These are phyloP conservation scores for Thermophis baileyi DNA, from an alignment of 2,113 vertebrate genomes.

Conservation along the genomic window DNA sequence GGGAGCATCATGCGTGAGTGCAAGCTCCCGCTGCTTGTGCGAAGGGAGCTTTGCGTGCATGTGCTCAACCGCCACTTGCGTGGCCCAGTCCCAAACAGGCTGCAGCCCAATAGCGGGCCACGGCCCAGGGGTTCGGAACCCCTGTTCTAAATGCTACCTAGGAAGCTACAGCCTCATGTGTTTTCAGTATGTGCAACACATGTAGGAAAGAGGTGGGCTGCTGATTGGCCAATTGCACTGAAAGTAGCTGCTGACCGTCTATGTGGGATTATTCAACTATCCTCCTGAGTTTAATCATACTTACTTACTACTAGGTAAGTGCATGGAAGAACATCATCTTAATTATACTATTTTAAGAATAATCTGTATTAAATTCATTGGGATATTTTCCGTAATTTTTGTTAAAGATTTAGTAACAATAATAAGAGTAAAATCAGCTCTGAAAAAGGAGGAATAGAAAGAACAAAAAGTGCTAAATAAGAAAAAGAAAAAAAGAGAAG, in stretches of 20 bases:
- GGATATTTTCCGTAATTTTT: background rate
- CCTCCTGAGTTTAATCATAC: background rate
- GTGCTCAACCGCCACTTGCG: no score
- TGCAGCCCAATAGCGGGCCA: no score
- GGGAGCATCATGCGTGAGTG: no score
- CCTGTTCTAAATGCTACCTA: background rate
- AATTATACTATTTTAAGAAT: background rate
- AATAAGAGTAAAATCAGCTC: background rate
- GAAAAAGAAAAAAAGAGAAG: background rate
- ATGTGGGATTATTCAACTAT: background rate
- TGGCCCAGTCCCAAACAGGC: no score
- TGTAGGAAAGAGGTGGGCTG: background rate
- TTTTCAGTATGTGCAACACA: background rate
- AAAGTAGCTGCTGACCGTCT: background rate
- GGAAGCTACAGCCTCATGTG: background rate
- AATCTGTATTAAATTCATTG: background rate
- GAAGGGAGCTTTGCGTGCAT: no score
- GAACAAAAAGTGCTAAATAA: background rate
- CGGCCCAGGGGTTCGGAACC: rapidly evolving
- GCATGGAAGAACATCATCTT: background rate
- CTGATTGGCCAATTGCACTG: background rate
- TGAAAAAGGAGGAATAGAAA: background rate
- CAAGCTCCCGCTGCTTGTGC: no score
- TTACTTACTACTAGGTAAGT: background rate
- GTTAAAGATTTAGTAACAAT: background rate